These are phyloP conservation scores for Caligus rogercresseyi DNA, from an alignment of 1,140 invertebrate species.

Conservation along the genomic window DNA sequence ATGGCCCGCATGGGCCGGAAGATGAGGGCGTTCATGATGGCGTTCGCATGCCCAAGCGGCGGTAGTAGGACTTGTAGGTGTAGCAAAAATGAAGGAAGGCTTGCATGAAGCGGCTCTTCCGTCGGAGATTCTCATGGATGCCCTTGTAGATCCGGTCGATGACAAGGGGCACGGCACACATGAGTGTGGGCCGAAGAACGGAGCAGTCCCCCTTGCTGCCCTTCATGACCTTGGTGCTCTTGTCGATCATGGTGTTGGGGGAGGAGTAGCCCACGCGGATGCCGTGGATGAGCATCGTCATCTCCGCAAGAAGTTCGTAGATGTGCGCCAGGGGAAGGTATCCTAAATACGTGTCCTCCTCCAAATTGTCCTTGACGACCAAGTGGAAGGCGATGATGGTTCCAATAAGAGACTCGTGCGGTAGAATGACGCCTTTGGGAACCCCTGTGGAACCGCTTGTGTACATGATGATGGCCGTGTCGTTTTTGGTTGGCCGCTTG, in stretches of 20 bases:
- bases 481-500: slow-evolving; percentile 41
- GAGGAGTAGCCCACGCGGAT: slow-evolving; percentile 92
- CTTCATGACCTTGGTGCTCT: slow-evolving; percentile 82
- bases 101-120: slow-evolving; percentile 50
- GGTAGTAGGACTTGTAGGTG: slow-evolving; percentile 70
- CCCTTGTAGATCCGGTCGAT: slow-evolving; percentile 61
- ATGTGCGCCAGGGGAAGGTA: slow-evolving; percentile 95
- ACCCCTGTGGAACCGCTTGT: slow-evolving; percentile 78
- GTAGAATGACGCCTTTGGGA: slow-evolving; percentile 38
- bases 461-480: slow-evolving; percentile 88
- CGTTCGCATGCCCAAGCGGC: slow-evolving; percentile 58
- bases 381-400: slow-evolving; percentile 73
- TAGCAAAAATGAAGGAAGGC: slow-evolving; percentile 77
- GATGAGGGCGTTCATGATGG: slow-evolving; percentile 39
- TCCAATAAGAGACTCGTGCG: slow-evolving; percentile 74
- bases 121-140: slow-evolving; percentile 73
- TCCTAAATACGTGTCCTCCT: slow-evolving; percentile 67
- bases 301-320: slow-evolving; percentile 50
- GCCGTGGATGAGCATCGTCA: slow-evolving; percentile 38
- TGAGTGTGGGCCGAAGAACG: slow-evolving; percentile 72
- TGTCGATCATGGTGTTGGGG: slow-evolving; percentile 81
- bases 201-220: slow-evolving; percentile 65
- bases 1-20: slow-evolving; percentile 59
- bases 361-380: slow-evolving; percentile 45
- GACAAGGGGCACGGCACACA: slow-evolving; percentile 78